Evolutionary conservation across 2,888 invertebrate species (phyloP).

Genomic region (Neoitamus cyanurus): DNA sequence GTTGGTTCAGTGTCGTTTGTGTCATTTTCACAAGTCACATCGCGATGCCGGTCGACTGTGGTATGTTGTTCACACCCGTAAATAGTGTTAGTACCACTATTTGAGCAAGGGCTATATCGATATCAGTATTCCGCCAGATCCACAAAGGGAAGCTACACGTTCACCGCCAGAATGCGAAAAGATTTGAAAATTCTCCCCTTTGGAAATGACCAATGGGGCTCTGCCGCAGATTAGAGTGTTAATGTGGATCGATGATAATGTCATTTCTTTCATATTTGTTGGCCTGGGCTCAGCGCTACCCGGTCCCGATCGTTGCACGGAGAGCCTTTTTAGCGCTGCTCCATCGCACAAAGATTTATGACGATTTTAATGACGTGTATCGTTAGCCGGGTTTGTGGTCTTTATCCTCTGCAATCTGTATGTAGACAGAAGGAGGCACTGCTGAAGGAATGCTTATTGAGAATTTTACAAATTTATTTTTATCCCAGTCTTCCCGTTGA

Average conservation of each 20-base stretch:
- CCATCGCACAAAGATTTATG: constrained; percentile 18
- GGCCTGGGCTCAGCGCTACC: background rate
- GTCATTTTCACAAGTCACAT: constrained; percentile 46
- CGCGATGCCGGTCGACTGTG: constrained; percentile 6
- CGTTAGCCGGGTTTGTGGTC: constrained; percentile 27
- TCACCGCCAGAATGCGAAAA: constrained; percentile 41
- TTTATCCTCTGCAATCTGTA: constrained; percentile 18
- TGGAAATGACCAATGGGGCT: constrained; percentile 14
- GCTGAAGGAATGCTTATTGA: background rate
- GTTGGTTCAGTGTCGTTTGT: constrained; percentile 47
- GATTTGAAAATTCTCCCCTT: constrained; percentile 37
- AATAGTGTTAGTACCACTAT: constrained; percentile 35
- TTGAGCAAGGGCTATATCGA: constrained; percentile 13
- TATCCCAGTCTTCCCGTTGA: background rate
- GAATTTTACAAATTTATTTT: background rate
- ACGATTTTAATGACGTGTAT: constrained; percentile 23
- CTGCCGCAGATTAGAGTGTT: constrained; percentile 34
- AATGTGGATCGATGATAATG: constrained; percentile 48
- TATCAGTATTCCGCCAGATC: background rate
- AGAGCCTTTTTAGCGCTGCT: background rate
- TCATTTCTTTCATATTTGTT: constrained; percentile 28
- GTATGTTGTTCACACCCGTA: constrained; percentile 46
- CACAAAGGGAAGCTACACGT: constrained; percentile 7
- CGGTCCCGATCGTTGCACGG: background rate
- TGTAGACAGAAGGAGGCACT: background rate